These are phyloP conservation scores for Periophthalmodon schlosseri DNA, from an alignment of 2,113 vertebrate genomes.

Conservation along the genomic window DNA sequence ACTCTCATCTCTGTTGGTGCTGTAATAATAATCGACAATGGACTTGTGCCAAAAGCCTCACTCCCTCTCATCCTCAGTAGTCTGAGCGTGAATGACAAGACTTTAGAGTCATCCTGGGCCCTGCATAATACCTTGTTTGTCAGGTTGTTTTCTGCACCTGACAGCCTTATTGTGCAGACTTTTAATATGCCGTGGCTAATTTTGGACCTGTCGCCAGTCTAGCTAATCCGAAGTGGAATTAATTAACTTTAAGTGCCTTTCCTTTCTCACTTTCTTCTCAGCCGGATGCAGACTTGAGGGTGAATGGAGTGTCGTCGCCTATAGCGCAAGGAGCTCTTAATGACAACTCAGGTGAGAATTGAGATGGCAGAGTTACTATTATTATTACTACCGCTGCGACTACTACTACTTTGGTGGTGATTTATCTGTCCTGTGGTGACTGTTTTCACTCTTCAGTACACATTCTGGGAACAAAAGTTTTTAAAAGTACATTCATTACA, in stretches of 20 bases:
- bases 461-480: not conserved
- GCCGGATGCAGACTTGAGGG: constrained; percentile 86
- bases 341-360: constrained; percentile 83
- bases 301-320: constrained; percentile 87
- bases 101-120: constrained; percentile 10
- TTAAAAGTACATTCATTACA: not conserved
- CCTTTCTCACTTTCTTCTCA: constrained; percentile 53
- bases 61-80: not conserved
- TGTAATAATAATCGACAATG: not conserved
- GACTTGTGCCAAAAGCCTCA: not conserved
- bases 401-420: not conserved
- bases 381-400: not conserved
- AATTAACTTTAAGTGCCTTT: constrained; percentile 29
- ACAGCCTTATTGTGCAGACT: constrained; percentile 14
- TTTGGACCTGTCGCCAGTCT: constrained; percentile 33
- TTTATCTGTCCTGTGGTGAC: not conserved
- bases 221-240: constrained; percentile 15
- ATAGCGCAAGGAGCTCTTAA: constrained; percentile 79
- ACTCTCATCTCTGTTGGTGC: not conserved
- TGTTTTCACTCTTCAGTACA: not conserved
- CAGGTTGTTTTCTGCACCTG: constrained; percentile 11
- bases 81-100: constrained; percentile 10
- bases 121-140: constrained; percentile 4
- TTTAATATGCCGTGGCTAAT: constrained; percentile 16
- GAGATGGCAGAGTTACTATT: not conserved